phyloP scores from a whole-genome alignment of 2,888 invertebrate species.

The Ischnus inquisitorius region DNA sequence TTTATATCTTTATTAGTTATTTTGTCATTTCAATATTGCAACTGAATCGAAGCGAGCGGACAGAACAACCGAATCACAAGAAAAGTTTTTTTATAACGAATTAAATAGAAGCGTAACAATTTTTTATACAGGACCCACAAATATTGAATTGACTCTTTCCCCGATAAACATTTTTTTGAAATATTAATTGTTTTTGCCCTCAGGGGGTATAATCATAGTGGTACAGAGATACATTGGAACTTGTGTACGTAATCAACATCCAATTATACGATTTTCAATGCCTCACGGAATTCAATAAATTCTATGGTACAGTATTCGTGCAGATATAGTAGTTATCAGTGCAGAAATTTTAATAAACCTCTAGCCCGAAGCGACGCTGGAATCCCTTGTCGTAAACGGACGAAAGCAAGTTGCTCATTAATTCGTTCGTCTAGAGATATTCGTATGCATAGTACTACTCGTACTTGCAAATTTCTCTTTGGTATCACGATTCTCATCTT shows the following conservation, averaged over 20 bases:
- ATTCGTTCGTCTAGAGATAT: slow-evolving; percentile 42
- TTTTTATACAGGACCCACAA: no score
- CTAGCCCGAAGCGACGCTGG: not conserved
- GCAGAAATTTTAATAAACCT: slow-evolving; percentile 55
- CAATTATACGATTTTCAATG: slow-evolving; percentile 9
- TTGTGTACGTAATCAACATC: not conserved
- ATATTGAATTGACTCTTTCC: no score
- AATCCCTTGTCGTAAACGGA: slow-evolving; percentile 22
- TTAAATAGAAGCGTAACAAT: no score
- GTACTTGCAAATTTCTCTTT: slow-evolving; percentile 25
- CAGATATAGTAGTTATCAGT: slow-evolving; percentile 28
- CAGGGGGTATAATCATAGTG: no score
- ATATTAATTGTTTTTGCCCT: no score
- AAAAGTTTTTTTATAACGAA: no score
- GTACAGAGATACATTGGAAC: not conserved
- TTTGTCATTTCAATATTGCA: no score
- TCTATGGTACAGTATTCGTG: slow-evolving; percentile 19
- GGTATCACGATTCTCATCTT: slow-evolving; percentile 38
- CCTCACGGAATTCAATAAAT: slow-evolving; percentile 3
- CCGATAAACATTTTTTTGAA: no score
- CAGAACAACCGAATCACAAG: no score
- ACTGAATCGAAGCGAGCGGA: no score
- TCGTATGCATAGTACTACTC: slow-evolving; percentile 41
- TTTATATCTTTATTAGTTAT: no score
- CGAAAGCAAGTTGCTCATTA: slow-evolving; percentile 55